Evolutionary conservation across 2,113 vertebrate genomes (phyloP).

Genomic region (Mesembrinibis cayennensis): DNA sequence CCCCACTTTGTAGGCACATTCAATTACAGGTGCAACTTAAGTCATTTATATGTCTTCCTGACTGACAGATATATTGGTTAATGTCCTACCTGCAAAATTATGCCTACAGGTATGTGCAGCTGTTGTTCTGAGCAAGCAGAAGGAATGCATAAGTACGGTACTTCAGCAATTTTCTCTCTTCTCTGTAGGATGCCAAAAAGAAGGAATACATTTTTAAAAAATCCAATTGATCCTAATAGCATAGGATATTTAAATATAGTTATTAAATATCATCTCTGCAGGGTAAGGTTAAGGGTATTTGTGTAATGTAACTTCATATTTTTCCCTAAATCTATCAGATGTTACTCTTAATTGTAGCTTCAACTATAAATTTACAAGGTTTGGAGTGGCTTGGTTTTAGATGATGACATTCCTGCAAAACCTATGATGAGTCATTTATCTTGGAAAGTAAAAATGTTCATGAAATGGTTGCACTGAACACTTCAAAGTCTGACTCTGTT

Average conservation of each 20-base stretch:
- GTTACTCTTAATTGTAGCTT: neutral
- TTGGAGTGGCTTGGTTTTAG: neutral
- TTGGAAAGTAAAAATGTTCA: neutral
- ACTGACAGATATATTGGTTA: neutral
- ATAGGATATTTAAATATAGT: neutral
- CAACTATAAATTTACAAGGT: neutral
- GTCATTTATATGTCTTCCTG: neutral
- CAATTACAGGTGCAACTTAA: neutral
- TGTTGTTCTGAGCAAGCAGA: neutral
- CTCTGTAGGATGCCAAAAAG: neutral
- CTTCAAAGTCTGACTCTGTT: neutral
- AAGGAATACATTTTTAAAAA: neutral
- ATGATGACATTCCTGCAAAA: neutral
- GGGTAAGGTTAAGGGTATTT: neutral
- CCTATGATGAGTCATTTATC: neutral
- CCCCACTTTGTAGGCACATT: neutral
- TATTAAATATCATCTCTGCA: neutral
- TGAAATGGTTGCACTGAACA: neutral
- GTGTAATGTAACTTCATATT: neutral
- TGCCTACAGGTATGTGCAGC: neutral
- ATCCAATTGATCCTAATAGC: neutral
- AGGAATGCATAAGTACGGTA: neutral
- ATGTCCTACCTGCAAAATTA: neutral
- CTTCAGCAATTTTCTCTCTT: neutral
- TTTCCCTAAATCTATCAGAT: neutral